phyloP scores from a whole-genome alignment of 2,888 invertebrate species.

The Tenthredo mesomela region DNA sequence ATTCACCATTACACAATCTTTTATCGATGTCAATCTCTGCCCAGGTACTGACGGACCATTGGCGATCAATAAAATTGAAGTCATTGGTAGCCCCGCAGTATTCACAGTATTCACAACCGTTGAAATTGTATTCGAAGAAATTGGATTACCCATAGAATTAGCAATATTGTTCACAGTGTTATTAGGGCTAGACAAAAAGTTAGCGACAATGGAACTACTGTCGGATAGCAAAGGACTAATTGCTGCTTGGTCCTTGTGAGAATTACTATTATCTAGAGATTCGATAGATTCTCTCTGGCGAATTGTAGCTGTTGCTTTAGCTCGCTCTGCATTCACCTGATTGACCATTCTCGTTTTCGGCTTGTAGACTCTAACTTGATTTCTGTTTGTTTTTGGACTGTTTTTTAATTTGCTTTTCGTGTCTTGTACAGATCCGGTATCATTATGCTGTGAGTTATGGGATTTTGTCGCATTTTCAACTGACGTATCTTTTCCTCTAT shows the following conservation, averaged over 20 bases:
- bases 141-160: slow-evolving; percentile 35
- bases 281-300: background rate
- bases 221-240: background rate
- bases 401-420: slow-evolving; percentile 22
- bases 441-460: background rate
- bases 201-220: background rate
- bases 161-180: background rate
- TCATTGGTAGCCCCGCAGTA: background rate
- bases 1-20: background rate
- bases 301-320: slow-evolving; percentile 49
- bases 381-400: slow-evolving; percentile 44
- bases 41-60: slow-evolving; percentile 16
- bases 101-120: background rate
- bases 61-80: slow-evolving; percentile 40
- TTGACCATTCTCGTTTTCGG: slow-evolving; percentile 69
- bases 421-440: background rate
- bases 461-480: background rate
- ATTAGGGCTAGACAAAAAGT: slow-evolving; percentile 3
- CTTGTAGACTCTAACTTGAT: slow-evolving; percentile 63
- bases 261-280: background rate
- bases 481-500: background rate
- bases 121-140: slow-evolving; percentile 1
- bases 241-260: slow-evolving; percentile 2
- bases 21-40: background rate
- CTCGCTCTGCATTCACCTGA: slow-evolving; percentile 67